Percentiles rank a stretch among this genome's conserved stretches.
These are phyloP conservation scores for Coregonus sp. DNA, from an alignment of 2,797 vertebrate species.

Conservation along the genomic window DNA sequence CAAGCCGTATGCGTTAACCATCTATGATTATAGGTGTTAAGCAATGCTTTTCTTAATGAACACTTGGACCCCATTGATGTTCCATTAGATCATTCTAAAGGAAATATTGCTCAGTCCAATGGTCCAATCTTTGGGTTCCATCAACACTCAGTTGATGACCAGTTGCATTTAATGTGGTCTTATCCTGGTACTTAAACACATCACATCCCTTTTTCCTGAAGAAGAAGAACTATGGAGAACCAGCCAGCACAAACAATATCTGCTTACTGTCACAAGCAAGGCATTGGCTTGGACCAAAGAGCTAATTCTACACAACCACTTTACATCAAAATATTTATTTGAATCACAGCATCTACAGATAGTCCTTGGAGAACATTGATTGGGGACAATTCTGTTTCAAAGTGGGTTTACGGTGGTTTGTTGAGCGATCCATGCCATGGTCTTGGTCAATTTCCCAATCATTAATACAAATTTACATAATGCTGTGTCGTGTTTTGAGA, in stretches of 20 bases:
- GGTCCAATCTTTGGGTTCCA: slow-evolving; percentile 6
- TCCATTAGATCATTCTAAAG: slow-evolving; percentile 23
- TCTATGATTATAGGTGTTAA: slow-evolving; percentile 44
- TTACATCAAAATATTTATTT: not conserved
- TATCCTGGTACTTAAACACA: slow-evolving; percentile 55
- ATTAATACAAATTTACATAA: not conserved
- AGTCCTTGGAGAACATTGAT: not conserved
- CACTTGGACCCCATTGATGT: slow-evolving; percentile 1
- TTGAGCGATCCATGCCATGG: no score
- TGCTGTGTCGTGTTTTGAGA: not conserved
- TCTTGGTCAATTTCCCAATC: no score
- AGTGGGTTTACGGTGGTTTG: not conserved
- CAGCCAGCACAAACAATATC: not conserved
- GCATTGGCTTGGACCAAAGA: not conserved
- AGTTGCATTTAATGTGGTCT: slow-evolving; percentile 37
- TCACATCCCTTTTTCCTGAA: slow-evolving; percentile 43
- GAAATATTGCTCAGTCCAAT: slow-evolving; percentile 1
- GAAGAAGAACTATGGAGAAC: slow-evolving; percentile 22
- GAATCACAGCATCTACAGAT: not conserved
- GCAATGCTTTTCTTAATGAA: slow-evolving; percentile 39
- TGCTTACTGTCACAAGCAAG: not conserved
- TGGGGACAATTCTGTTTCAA: not conserved
- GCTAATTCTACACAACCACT: not conserved
- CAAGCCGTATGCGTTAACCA: slow-evolving; percentile 37
- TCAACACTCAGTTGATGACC: slow-evolving; percentile 52